Evolutionary conservation across 2,113 vertebrate species (phyloP).

Genomic region (Pomatostomus ruficeps): DNA sequence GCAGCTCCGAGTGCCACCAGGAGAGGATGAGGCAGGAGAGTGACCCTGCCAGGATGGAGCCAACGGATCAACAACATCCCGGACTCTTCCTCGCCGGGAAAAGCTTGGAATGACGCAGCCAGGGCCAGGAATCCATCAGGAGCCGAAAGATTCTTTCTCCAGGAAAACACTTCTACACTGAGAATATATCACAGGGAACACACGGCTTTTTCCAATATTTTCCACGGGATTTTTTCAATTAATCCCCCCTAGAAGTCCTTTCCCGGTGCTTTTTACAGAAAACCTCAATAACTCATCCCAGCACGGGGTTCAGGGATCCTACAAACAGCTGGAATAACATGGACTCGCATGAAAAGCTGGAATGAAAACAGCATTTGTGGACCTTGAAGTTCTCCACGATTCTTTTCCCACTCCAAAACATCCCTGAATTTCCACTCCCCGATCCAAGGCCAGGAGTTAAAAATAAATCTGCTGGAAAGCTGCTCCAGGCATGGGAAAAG

Average conservation of each 20-base stretch:
- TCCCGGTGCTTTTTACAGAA: background rate
- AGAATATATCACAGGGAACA: background rate
- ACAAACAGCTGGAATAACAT: background rate
- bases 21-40: background rate
- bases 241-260: background rate
- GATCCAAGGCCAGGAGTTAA: background rate
- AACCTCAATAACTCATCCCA: background rate
- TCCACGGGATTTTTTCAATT: background rate
- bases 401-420: background rate
- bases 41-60: background rate
- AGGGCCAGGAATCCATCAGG: background rate
- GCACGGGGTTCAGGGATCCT: background rate
- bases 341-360: background rate
- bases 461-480: background rate
- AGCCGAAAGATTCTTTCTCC: background rate
- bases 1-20: fast-evolving
- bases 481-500: background rate
- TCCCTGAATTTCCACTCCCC: background rate
- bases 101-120: background rate
- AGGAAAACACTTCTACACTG: background rate
- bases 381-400: background rate
- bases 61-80: background rate
- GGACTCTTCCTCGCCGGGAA: background rate
- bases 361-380: background rate
- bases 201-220: background rate